A percentile compares a stretch with the other conserved stretches of the same genome.
These are phyloP conservation scores for Sesia apiformis DNA, from an alignment of 2,888 invertebrate species.

Conservation along the genomic window DNA sequence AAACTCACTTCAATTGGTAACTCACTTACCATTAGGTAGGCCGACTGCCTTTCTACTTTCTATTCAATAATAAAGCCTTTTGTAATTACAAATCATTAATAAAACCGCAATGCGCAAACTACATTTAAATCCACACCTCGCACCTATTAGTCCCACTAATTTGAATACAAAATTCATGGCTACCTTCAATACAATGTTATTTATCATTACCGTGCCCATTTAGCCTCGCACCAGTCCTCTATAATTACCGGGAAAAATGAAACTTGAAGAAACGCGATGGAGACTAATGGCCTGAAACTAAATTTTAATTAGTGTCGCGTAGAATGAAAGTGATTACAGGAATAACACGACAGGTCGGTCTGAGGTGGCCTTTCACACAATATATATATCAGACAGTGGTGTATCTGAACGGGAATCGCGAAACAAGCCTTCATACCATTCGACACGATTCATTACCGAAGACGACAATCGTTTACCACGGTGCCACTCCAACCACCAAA, in stretches of 20 bases:
- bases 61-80: too few relatives aligned
- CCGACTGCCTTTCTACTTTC: too few relatives aligned
- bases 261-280: conserved; percentile 70
- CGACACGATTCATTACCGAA: too few relatives aligned
- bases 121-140: conserved; percentile 59
- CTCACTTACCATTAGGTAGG: too few relatives aligned
- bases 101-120: conserved; percentile 39
- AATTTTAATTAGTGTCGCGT: conserved; percentile 76
- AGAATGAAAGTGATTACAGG: conserved; percentile 71
- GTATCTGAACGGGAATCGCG: too few relatives aligned
- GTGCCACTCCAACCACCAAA: too few relatives aligned
- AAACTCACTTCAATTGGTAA: too few relatives aligned
- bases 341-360: conserved; percentile 65
- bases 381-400: not conserved
- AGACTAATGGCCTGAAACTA: conserved; percentile 73
- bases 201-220: conserved; percentile 69
- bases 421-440: too few relatives aligned
- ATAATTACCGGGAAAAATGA: conserved; percentile 67
- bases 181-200: conserved; percentile 66
- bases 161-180: conserved; percentile 71
- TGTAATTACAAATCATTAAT: too few relatives aligned
- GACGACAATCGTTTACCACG: too few relatives aligned
- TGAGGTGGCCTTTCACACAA: conserved; percentile 20
- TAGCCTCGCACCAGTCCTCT: conserved; percentile 61
- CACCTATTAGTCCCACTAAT: conserved; percentile 60